Percentiles rank a stretch among this genome's conserved stretches.
Conservation (phyloP, 2,888 invertebrate species). For the Drosophila monieri region DNA sequence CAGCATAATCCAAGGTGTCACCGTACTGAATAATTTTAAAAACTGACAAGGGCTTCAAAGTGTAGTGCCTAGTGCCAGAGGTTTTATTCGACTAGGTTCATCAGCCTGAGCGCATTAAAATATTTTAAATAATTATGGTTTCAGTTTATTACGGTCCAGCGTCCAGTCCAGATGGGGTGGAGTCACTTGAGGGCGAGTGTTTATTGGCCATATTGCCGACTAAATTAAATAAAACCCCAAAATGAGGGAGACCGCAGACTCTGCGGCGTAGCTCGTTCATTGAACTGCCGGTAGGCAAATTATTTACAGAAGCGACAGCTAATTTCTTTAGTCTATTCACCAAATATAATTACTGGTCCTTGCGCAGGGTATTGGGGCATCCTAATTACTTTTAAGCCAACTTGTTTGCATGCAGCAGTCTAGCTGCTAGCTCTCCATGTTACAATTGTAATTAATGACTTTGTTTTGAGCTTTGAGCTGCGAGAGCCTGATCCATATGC, state of each 20-base stretch:
- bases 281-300: constrained; percentile 21
- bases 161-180: background rate
- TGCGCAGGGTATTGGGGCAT: background rate
- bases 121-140: no score
- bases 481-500: no score
- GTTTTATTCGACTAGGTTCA: no score
- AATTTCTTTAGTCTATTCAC: background rate
- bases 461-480: no score
- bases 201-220: constrained; percentile 55
- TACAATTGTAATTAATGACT: constrained; percentile 1
- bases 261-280: constrained; percentile 29
- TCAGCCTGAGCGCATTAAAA: no score
- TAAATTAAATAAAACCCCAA: constrained; percentile 73
- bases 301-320: constrained; percentile 2
- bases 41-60: background rate
- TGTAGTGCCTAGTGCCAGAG: no score
- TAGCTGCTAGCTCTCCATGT: no score
- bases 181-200: background rate
- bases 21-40: background rate
- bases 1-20: background rate
- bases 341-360: background rate
- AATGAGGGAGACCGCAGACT: constrained; percentile 62
- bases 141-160: background rate
- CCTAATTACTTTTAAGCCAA: background rate
- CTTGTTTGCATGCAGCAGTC: background rate